Evolutionary conservation across 2,113 vertebrate species (phyloP).

Genomic region (Chloroceryle aenea): DNA sequence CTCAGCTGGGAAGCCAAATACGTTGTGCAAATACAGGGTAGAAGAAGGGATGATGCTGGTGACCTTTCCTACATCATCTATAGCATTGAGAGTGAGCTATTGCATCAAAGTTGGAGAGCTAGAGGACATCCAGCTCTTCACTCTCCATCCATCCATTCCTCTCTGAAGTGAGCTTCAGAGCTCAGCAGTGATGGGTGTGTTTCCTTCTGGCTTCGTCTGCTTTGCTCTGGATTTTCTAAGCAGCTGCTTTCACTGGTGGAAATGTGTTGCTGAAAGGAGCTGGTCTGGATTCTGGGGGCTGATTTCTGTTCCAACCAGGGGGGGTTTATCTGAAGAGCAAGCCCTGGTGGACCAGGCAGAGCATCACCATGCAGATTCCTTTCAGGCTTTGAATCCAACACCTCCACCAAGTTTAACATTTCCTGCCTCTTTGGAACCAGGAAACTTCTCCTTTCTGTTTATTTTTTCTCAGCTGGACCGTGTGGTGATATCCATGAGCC

Average conservation of each 20-base stretch:
- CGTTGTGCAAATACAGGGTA: neutral
- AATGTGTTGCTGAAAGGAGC: neutral
- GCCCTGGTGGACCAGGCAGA: neutral
- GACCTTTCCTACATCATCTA: neutral
- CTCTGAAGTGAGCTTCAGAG: neutral
- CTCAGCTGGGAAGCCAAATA: neutral
- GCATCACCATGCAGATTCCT: no score
- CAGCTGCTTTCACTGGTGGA: neutral
- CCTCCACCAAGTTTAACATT: neutral
- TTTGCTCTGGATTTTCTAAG: neutral
- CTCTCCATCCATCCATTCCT: neutral
- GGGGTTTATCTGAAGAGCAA: neutral
- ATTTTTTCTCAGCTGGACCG: neutral
- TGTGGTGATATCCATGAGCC: neutral
- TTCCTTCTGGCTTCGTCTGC: neutral
- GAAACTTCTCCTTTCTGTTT: neutral
- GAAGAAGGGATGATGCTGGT: neutral
- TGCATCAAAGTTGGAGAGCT: accelerated
- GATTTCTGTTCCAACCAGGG: neutral
- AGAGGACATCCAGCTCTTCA: neutral
- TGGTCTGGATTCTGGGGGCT: neutral
- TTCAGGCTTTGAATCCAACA: neutral
- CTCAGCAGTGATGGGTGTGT: neutral
- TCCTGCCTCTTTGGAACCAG: neutral
- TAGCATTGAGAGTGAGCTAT: neutral